These are phyloP conservation scores for Holothuria glaberrima DNA, from an alignment of 35 echinoderm and acorn worm genomes.

Conservation along the genomic window DNA sequence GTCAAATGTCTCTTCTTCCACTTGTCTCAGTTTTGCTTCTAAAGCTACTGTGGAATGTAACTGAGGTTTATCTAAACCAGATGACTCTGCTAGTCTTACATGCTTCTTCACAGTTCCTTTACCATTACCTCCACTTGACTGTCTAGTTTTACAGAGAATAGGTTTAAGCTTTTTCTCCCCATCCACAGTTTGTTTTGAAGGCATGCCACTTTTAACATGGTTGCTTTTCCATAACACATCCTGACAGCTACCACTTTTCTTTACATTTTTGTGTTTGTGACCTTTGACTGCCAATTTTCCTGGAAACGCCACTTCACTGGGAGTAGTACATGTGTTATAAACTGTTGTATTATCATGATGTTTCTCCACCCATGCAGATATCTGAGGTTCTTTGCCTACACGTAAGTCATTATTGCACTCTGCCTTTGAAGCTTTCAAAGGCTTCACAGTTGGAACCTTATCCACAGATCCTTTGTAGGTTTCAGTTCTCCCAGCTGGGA, in stretches of 20 bases:
- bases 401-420: not conserved
- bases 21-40: not conserved
- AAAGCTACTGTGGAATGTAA: not conserved
- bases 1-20: slow-evolving; percentile 9
- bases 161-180: slow-evolving; percentile 19
- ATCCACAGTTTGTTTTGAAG: not conserved
- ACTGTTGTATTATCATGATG: not conserved
- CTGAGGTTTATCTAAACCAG: not conserved
- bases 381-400: not conserved
- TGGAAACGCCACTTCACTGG: not conserved
- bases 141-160: not conserved
- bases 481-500: no score
- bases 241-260: not conserved
- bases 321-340: not conserved
- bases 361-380: slow-evolving; percentile 25
- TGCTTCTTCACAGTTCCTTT: slow-evolving; percentile 10
- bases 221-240: no score
- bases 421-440: not conserved
- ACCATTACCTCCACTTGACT: not conserved
- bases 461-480: no score
- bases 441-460: no score
- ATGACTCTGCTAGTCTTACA: not conserved
- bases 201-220: not conserved
- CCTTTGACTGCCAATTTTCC: not conserved
- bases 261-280: not conserved